A percentile compares a stretch with the other conserved stretches of the same genome.
These are phyloP conservation scores for Dendrolimus pini DNA, from an alignment of 2,888 invertebrate species.

Conservation along the genomic window DNA sequence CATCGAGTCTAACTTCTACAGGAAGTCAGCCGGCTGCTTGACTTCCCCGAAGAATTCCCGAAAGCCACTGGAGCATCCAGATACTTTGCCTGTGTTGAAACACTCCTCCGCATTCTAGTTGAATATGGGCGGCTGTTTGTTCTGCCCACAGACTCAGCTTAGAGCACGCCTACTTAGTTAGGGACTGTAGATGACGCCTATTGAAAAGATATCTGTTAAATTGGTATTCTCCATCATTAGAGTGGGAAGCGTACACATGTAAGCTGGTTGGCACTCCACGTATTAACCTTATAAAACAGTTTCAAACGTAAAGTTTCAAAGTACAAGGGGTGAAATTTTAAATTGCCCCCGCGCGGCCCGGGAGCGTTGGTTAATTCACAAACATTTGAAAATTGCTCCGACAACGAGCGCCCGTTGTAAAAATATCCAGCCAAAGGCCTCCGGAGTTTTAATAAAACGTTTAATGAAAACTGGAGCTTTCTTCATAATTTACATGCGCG, in stretches of 20 bases:
- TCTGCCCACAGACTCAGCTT: too few relatives aligned
- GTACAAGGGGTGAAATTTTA: neutral
- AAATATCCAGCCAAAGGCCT: constrained; percentile 12
- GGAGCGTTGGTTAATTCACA: constrained; percentile 8
- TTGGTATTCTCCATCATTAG: too few relatives aligned
- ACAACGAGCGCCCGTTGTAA: constrained; percentile 6
- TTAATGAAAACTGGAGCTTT: constrained; percentile 46
- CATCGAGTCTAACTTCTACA: too few relatives aligned
- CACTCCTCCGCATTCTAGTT: too few relatives aligned
- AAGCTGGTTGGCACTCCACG: neutral
- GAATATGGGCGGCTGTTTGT: too few relatives aligned
- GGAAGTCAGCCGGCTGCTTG: too few relatives aligned
- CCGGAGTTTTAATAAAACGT: constrained; percentile 41
- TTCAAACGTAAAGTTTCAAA: neutral
- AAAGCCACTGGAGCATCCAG: too few relatives aligned
- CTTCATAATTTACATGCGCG: constrained; percentile 44
- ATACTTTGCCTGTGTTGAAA: too few relatives aligned
- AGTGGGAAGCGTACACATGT: neutral
- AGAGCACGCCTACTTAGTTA: too few relatives aligned
- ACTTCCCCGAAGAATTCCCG: too few relatives aligned
- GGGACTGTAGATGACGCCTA: too few relatives aligned
- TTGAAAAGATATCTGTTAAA: too few relatives aligned
- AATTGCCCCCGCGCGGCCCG: neutral
- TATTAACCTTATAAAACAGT: neutral
- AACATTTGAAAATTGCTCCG: constrained; percentile 12